A percentile compares a stretch with the other conserved stretches of the same genome.
These are phyloP conservation scores for Cheirogaleus major DNA, from an alignment of 2,797 vertebrate species.

Conservation along the genomic window DNA sequence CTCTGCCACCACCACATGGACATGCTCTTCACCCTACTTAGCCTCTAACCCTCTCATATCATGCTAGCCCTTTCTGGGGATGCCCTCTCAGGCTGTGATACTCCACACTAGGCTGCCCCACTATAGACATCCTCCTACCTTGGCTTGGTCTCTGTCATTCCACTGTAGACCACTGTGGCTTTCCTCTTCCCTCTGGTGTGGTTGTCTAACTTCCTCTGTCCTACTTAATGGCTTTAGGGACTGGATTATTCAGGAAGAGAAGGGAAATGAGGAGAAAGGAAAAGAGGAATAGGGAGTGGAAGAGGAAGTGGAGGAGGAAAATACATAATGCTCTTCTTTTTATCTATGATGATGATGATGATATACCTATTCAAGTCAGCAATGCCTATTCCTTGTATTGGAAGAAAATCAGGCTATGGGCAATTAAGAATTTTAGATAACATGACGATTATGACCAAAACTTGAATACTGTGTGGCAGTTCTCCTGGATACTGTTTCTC, in stretches of 20 bases:
- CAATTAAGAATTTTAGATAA: conserved; percentile 2
- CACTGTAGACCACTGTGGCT: background rate
- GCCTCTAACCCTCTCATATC: background rate
- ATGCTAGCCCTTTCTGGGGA: background rate
- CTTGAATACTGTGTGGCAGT: background rate
- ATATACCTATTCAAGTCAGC: background rate
- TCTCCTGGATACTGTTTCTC: background rate
- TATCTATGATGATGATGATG: background rate
- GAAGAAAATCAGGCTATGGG: background rate
- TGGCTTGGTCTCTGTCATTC: background rate
- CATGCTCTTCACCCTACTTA: background rate
- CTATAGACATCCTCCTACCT: background rate
- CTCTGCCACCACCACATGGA: background rate
- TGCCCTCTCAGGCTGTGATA: background rate
- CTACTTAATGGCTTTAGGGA: background rate
- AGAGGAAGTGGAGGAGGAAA: background rate
- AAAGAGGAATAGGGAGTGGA: background rate
- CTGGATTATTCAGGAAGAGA: conserved; percentile 5
- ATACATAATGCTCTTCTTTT: background rate
- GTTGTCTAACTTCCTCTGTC: background rate
- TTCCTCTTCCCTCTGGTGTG: background rate
- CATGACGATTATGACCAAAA: background rate
- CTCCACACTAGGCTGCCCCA: background rate
- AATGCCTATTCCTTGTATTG: background rate
- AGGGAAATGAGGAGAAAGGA: background rate